Percentiles rank a stretch among this genome's conserved stretches.
These are phyloP conservation scores for Pteruthius melanotis DNA, from an alignment of 2,113 vertebrate genomes.

Conservation along the genomic window DNA sequence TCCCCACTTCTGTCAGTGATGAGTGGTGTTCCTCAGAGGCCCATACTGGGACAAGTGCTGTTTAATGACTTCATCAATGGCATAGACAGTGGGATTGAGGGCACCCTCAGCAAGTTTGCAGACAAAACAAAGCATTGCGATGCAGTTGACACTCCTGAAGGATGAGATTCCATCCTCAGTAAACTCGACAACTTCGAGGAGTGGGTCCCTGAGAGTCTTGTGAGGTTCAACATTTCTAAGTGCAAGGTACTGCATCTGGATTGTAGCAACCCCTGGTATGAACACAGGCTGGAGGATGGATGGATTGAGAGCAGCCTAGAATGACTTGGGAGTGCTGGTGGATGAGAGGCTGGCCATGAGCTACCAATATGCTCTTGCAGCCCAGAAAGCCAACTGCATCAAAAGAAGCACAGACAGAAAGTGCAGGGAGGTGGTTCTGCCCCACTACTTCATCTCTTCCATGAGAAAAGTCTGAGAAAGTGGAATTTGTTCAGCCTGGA, in stretches of 20 bases:
- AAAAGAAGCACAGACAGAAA: not conserved
- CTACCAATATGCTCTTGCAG: not conserved
- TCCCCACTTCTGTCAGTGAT: rapidly evolving
- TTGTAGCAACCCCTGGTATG: not conserved
- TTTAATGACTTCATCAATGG: not conserved
- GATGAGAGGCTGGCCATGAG: not conserved
- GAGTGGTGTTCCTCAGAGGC: not conserved
- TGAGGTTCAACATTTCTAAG: not conserved
- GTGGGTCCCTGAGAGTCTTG: not conserved
- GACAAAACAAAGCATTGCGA: not conserved
- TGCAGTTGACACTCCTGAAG: not conserved
- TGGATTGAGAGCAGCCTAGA: not conserved
- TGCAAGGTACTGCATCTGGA: not conserved
- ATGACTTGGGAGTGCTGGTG: not conserved
- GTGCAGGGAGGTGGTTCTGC: not conserved
- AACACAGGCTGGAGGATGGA: not conserved
- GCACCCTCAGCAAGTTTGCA: not conserved
- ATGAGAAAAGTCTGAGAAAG: not conserved
- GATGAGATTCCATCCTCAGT: not conserved
- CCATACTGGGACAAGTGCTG: not conserved
- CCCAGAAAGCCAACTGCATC: not conserved
- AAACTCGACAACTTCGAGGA: not conserved
- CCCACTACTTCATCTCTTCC: not conserved
- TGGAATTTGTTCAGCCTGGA: not conserved
- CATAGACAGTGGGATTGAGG: not conserved